These are phyloP conservation scores for Sigmodon hispidus DNA, from an alignment of 2,113 vertebrate genomes.

Conservation along the genomic window DNA sequence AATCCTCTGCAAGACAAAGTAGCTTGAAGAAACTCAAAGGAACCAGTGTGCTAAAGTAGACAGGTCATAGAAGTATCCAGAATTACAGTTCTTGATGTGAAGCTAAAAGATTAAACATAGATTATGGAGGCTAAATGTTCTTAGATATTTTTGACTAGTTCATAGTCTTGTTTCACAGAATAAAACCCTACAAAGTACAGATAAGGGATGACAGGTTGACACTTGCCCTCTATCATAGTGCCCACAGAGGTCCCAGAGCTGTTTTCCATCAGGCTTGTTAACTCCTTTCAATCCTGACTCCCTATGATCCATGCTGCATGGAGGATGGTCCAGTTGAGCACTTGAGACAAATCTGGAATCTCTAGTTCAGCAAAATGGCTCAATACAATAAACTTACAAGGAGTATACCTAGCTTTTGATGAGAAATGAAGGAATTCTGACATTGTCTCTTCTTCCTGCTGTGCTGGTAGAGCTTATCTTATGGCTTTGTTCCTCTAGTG, in stretches of 20 bases:
- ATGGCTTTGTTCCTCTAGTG: neutral
- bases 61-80: neutral
- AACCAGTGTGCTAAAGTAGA: conserved; percentile 48
- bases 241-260: neutral
- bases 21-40: conserved; percentile 63
- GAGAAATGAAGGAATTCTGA: neutral
- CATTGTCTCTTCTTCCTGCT: neutral
- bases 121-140: neutral
- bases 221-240: neutral
- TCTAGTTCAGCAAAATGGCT: neutral
- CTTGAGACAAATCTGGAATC: neutral
- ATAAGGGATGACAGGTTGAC: neutral
- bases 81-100: neutral
- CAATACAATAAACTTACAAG: neutral
- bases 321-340: neutral
- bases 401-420: neutral
- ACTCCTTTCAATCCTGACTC: neutral
- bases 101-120: neutral
- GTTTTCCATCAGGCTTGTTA: neutral
- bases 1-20: conserved; percentile 79
- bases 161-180: neutral
- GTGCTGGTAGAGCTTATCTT: neutral
- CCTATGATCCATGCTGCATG: neutral
- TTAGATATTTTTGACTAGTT: conserved; percentile 27
- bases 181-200: neutral